These are phyloP conservation scores for Myripristis murdjan DNA, from an alignment of 2,797 vertebrate species.

Conservation along the genomic window DNA sequence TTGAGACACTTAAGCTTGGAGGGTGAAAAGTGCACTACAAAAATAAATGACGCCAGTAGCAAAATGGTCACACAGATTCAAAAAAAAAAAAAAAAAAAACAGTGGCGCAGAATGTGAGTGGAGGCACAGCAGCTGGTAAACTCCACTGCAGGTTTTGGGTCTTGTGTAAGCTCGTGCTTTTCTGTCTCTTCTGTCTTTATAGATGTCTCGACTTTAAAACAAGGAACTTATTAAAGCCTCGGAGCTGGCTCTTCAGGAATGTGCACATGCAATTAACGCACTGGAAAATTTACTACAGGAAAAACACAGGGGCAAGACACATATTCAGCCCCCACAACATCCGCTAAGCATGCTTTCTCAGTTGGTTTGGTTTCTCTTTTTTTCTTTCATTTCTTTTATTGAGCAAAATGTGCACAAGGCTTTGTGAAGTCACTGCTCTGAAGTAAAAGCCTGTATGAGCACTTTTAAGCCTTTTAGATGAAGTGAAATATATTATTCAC, in stretches of 20 bases:
- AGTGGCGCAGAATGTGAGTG: too few species aligned
- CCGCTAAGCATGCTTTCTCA: slow-evolving; percentile 38
- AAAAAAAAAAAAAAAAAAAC: too few species aligned
- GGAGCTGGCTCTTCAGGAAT: slow-evolving; percentile 39
- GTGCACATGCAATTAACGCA: slow-evolving; percentile 50
- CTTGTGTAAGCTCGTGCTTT: neutral
- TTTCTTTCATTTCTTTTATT: slow-evolving; percentile 51
- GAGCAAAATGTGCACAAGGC: slow-evolving; percentile 46
- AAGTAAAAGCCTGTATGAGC: slow-evolving; percentile 56
- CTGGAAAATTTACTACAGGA: slow-evolving; percentile 56
- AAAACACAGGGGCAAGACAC: slow-evolving; percentile 52
- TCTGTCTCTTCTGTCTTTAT: slow-evolving; percentile 18
- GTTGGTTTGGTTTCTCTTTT: slow-evolving; percentile 25
- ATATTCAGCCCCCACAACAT: slow-evolving; percentile 55
- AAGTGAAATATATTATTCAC: slow-evolving; percentile 58
- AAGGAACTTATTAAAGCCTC: slow-evolving; percentile 28
- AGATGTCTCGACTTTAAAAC: slow-evolving; percentile 35
- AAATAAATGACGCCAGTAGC: too few species aligned
- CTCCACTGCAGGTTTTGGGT: neutral
- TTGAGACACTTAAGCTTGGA: too few species aligned
- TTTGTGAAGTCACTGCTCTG: slow-evolving; percentile 45
- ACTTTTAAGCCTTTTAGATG: slow-evolving; percentile 59
- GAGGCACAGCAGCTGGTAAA: too few species aligned
- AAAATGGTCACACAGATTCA: too few species aligned
- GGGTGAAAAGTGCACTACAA: too few species aligned